Conservation (phyloP, 2,113 vertebrate species). For the Semicossyphus pulcher region DNA sequence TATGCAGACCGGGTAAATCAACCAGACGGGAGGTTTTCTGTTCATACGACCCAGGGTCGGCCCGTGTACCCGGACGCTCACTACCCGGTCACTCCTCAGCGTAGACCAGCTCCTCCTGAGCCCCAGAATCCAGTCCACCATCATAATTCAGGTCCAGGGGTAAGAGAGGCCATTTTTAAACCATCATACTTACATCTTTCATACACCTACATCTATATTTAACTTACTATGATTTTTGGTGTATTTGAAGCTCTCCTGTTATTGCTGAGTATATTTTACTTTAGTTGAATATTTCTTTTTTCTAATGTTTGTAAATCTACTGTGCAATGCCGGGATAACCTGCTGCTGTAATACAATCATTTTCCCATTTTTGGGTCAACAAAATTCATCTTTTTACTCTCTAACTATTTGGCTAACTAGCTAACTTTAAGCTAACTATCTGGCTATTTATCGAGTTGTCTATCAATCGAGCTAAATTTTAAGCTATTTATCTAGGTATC, state of each 20-base stretch:
- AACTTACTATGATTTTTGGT: no score
- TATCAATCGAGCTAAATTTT: no score
- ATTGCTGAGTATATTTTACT: no score
- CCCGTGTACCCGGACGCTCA: constrained; percentile 26
- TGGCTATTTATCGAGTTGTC: no score
- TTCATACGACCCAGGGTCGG: constrained; percentile 21
- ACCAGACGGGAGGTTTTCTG: constrained; percentile 55
- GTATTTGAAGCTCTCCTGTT: no score
- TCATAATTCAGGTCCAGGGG: constrained; percentile 78
- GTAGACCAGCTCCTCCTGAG: constrained; percentile 58
- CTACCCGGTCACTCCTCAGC: constrained; percentile 63
- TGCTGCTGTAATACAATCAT: no score
- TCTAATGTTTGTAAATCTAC: not conserved
- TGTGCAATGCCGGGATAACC: not conserved
- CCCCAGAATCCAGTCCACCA: constrained; percentile 65
- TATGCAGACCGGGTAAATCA: constrained; percentile 59
- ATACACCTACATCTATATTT: not conserved
- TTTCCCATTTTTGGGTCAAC: no score
- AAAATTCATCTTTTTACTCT: no score
- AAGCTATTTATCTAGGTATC: not conserved
- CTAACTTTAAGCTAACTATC: no score
- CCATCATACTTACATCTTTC: not conserved
- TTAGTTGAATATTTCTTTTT: no score
- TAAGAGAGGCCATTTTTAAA: constrained; percentile 45
- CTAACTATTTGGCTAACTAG: no score